Conservation (phyloP, 2,888 invertebrate genomes). For the Calephelis perditalis region DNA sequence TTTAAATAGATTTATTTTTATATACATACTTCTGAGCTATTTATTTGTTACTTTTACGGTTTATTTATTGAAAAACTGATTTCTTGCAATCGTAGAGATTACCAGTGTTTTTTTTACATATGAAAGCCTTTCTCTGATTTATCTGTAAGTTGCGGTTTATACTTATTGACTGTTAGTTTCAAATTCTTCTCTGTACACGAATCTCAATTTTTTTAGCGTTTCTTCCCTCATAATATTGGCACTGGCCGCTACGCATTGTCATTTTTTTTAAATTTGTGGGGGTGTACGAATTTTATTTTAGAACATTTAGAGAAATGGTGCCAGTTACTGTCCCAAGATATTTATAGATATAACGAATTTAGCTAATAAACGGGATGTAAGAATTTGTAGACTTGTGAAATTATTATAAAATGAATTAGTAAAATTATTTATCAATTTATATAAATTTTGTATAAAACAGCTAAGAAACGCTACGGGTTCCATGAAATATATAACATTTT, state of each 20-base stretch:
- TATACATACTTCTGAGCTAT: slow-evolving; percentile 62
- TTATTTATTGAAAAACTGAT: slow-evolving; percentile 45
- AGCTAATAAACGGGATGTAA: slow-evolving; percentile 42
- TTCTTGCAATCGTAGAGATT: slow-evolving; percentile 40
- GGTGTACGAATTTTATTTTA: slow-evolving; percentile 25
- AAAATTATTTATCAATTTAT: slow-evolving; percentile 60
- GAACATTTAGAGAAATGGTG: slow-evolving; percentile 49
- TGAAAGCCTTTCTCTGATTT: slow-evolving; percentile 38
- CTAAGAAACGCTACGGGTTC: slow-evolving; percentile 78
- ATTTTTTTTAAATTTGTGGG: slow-evolving; percentile 19
- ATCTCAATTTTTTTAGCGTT: slow-evolving; percentile 68
- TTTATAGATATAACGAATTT: slow-evolving; percentile 46
- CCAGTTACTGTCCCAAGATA: slow-evolving; percentile 54
- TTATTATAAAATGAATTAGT: slow-evolving; percentile 43
- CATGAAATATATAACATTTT: slow-evolving; percentile 73
- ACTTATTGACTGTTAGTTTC: slow-evolving; percentile 60
- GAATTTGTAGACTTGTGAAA: slow-evolving; percentile 53
- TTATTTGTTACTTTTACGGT: slow-evolving; percentile 60
- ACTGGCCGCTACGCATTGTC: slow-evolving; percentile 19
- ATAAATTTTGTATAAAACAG: slow-evolving; percentile 69
- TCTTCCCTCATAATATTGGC: slow-evolving; percentile 38
- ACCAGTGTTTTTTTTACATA: slow-evolving; percentile 41
- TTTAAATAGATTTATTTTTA: slow-evolving; percentile 70
- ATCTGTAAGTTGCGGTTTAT: slow-evolving; percentile 67
- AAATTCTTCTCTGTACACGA: slow-evolving; percentile 59